Conservation (phyloP, 2,113 vertebrate species). For the Gopherus flavomarginatus region DNA sequence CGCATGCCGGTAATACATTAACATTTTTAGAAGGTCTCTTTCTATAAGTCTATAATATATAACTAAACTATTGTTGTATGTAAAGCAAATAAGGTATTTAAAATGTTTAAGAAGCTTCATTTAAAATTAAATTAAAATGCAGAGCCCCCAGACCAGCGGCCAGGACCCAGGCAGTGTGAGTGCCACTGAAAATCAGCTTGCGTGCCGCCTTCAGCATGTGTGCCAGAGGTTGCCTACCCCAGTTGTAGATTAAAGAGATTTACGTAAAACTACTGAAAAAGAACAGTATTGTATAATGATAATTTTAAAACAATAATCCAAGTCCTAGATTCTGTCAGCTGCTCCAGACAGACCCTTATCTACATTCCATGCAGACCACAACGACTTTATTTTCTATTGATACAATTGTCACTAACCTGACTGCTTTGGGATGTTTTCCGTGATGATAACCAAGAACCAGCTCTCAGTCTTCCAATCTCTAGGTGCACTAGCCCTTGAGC, state of each 20-base stretch:
- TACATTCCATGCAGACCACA: neutral
- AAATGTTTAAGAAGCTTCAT: too few species aligned
- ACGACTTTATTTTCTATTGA: neutral
- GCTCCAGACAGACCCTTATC: neutral
- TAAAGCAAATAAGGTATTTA: too few species aligned
- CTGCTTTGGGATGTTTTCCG: conserved; percentile 84
- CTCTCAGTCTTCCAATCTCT: conserved; percentile 91
- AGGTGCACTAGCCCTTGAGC: conserved; percentile 90
- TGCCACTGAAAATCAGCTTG: too few species aligned
- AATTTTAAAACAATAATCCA: neutral
- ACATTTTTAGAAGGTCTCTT: too few species aligned
- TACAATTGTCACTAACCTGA: conserved; percentile 82
- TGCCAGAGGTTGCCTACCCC: too few species aligned
- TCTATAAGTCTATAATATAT: too few species aligned
- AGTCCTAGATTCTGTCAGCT: neutral
- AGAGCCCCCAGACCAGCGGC: too few species aligned
- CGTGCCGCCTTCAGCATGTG: too few species aligned
- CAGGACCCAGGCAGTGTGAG: too few species aligned
- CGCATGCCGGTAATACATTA: too few species aligned
- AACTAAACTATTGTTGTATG: too few species aligned
- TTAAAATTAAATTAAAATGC: too few species aligned
- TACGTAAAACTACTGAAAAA: neutral
- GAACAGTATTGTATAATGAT: neutral
- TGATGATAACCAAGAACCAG: conserved; percentile 89
- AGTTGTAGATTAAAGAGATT: neutral